Base-by-base conservation (phyloP, 1,140 invertebrate species). In the Neodiprion pinetum region DNA sequence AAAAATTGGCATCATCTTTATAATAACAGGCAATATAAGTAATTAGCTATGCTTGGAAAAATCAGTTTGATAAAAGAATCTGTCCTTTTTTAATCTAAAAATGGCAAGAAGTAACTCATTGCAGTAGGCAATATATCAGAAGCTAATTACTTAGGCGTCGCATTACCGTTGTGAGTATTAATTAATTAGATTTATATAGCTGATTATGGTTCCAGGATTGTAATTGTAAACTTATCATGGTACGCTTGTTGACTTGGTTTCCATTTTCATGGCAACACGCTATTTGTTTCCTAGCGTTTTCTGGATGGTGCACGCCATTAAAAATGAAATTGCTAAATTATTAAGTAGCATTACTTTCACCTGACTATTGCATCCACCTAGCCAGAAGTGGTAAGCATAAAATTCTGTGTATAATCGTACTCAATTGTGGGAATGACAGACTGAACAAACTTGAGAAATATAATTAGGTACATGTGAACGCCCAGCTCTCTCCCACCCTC, bases 371-470 rank as follows among this genome's bases (percentile, higher is more conserved):
- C 28, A 49, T 14, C 48, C 12, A 71, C 68, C 86, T 87, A 86
- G 73, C 86, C 80, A 77, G 83, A 81, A 72, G 83, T 84, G 78
- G 90, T 95, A 88, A 99, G 93, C 80, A 95, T 93, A 86, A 99
- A 98, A 89, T 99, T 98, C 88, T 98, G 96, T 65, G 98, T 99
- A 89, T 97, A 99, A 90, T 99, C 99, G 87, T 99, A 99, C 89
- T 99, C 98, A 82, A 99, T 97, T 12, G 99, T 99, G 71, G 99
- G 99, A 88, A 99, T 99, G 78, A 99, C 97, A 67, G 98, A 98
- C 89, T 98, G 96, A 79, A 99, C 97, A 90, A 99, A 99, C 90
- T 99, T 99, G n/a, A 99, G 91, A 89, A 99, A 99, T 83, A 99
- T 97, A 82, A 99, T 98, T 61, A 99, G 92, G 90, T 99, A 99